Evolutionary conservation across 2,888 invertebrate genomes (phyloP).

Genomic region (Patella ulyssiponensis): DNA sequence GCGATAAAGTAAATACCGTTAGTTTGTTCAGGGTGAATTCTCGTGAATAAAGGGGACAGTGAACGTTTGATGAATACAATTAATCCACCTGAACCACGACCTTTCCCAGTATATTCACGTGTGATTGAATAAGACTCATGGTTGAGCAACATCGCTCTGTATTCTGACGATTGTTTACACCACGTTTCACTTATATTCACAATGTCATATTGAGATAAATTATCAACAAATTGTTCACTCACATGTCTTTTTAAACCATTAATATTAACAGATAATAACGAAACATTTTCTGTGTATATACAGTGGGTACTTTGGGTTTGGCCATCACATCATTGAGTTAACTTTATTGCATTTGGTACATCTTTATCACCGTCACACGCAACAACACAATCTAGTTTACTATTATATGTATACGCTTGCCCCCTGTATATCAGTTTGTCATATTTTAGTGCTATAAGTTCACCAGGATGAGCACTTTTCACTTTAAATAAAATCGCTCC

Average conservation of each 20-base stretch:
- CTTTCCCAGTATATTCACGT: not conserved
- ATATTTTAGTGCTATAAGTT: not conserved
- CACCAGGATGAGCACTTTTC: not conserved
- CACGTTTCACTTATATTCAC: slow-evolving; percentile 1
- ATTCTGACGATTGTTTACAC: not conserved
- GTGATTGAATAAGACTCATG: not conserved
- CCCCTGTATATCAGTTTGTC: not conserved
- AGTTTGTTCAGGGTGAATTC: slow-evolving; percentile 1
- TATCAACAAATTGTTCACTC: not conserved
- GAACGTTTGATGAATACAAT: not conserved
- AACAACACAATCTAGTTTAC: not conserved
- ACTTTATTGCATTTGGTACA: not conserved
- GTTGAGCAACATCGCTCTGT: not conserved
- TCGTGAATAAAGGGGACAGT: not conserved
- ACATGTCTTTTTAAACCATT: slow-evolving; percentile 9
- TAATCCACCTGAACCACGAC: not conserved
- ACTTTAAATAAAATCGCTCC: not conserved
- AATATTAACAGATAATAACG: slow-evolving; percentile 1
- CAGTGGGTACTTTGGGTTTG: not conserved
- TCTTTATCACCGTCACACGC: not conserved
- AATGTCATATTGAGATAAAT: slow-evolving; percentile 3
- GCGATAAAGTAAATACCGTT: not conserved
- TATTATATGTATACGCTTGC: not conserved
- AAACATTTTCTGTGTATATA: not conserved
- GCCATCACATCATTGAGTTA: not conserved